Conservation (phyloP, 2,797 vertebrate genomes). For the Morus bassanus region DNA sequence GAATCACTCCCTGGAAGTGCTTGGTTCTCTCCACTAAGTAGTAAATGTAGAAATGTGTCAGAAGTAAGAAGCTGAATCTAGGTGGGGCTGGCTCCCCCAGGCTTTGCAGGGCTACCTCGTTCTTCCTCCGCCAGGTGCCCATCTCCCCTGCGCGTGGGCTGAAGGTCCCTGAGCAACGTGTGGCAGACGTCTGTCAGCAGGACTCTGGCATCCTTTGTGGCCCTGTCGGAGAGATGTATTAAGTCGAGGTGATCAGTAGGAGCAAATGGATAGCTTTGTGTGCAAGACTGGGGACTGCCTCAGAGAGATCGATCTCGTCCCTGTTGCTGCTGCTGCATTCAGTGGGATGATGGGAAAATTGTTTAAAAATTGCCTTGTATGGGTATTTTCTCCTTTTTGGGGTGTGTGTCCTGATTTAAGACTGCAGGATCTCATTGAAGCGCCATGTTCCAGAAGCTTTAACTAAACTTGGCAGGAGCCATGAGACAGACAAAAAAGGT, state of each 20-base stretch:
- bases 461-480: not conserved
- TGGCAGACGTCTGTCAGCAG: not conserved
- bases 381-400: not conserved
- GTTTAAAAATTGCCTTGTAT: not conserved
- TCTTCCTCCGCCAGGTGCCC: rapidly evolving
- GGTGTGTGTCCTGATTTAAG: not conserved
- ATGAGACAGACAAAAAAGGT: not conserved
- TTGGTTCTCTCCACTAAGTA: not conserved
- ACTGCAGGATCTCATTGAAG: not conserved
- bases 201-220: not conserved
- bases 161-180: not conserved
- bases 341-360: not conserved
- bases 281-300: not conserved
- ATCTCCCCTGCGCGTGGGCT: rapidly evolving
- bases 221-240: not conserved
- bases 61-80: not conserved
- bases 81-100: not conserved
- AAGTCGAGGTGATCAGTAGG: not conserved
- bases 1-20: not conserved
- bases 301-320: not conserved
- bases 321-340: not conserved
- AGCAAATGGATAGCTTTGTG: not conserved
- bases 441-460: not conserved
- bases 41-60: not conserved
- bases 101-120: not conserved